Percentiles rank a stretch among this genome's conserved stretches.
phyloP scores from a whole-genome alignment of 2,797 vertebrate genomes.

The Phrynocephalus guinanensis region DNA sequence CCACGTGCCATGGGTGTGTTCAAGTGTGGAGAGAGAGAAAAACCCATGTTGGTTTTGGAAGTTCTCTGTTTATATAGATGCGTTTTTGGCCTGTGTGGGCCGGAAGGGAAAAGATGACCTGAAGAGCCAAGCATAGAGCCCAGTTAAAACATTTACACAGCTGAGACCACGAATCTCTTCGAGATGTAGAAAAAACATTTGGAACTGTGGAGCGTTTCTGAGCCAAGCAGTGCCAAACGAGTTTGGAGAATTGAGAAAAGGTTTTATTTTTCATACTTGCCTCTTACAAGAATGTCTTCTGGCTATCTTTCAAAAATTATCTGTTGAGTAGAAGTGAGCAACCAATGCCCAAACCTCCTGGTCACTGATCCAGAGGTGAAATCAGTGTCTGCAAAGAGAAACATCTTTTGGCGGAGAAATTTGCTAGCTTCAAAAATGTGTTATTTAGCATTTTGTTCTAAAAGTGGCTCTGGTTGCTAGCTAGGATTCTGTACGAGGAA shows the following conservation, averaged over 20 bases:
- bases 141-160: slow-evolving; percentile 86
- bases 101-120: slow-evolving; percentile 67
- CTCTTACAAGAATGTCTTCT: slow-evolving; percentile 6
- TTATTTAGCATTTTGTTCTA: not conserved
- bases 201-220: slow-evolving; percentile 71
- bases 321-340: not conserved
- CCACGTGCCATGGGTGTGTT: slow-evolving; percentile 67
- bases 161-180: slow-evolving; percentile 81
- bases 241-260: slow-evolving; percentile 29
- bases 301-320: not conserved
- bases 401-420: no score
- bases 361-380: not conserved
- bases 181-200: slow-evolving; percentile 71
- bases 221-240: slow-evolving; percentile 26
- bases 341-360: not conserved
- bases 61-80: slow-evolving; percentile 63
- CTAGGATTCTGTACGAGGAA: not conserved
- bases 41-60: slow-evolving; percentile 70
- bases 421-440: not conserved
- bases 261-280: slow-evolving; percentile 52
- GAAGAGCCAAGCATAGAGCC: slow-evolving; percentile 69
- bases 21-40: slow-evolving; percentile 33
- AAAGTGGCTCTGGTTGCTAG: not conserved
- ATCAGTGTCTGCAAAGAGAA: not conserved
- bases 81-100: slow-evolving; percentile 68